Base-by-base conservation (phyloP, 2,888 invertebrate genomes). In the Quadroppia sp. region DNA sequence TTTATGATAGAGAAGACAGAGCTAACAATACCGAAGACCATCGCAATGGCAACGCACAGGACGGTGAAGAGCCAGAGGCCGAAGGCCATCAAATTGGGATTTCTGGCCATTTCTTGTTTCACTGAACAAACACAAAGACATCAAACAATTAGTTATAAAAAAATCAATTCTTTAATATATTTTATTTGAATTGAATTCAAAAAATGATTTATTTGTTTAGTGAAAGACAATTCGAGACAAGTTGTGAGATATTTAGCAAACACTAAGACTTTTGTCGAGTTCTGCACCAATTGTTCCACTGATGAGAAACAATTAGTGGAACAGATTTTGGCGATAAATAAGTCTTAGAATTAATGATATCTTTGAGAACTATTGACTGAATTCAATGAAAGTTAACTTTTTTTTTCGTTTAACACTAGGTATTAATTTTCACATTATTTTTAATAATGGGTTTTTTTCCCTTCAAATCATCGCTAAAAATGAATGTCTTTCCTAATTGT, bases 1-100 rank as follows among this genome's bases (percentile, higher is more conserved):
- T 91, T 92, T 73, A 92, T 84, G 17, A 91, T 88, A 0, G 92
- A 89, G 78, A 92, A 88, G 48, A 90, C 85, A 67, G 89, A 88
- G 2, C 88, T 87, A 0, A 90, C 84, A 7, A 79, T 69, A 79
- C 80, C 76, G 76, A 90, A 88, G 28, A 89, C 83, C 69, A 92
- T 83, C 28, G 89, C 89, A 0, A 88, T 86, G 15, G 87, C 87
- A 9, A 90, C 85, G 76, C 89, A 86, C 0, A 87, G 86, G 0
- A 92, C 86, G 0, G 90, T 89, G 30, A 89, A 87, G 64, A 90
- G 85, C 92, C 92, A 93, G 32, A 91, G 86, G 32, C 87, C 87
- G 80, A 88, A 88, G 74, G 86, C 85, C 82, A 89, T 86, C 79
- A 89, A 86, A 71, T 86, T 86, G 56, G 86, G 86, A 81, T 88